Percentiles rank a stretch among this genome's conserved stretches.
phyloP scores from a whole-genome alignment of 2,888 invertebrate species.

The Vesta saturnalis region DNA sequence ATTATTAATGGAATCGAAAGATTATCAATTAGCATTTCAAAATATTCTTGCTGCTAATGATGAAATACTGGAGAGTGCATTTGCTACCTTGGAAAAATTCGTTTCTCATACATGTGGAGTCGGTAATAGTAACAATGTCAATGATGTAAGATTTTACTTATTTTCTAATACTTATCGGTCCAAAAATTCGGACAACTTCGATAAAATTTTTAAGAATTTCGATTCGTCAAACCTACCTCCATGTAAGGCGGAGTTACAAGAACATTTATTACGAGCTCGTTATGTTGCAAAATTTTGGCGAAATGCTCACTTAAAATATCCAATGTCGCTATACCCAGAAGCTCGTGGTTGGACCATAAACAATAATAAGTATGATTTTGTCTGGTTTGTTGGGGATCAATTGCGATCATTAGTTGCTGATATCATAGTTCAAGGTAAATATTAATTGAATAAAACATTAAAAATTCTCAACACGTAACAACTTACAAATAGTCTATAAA shows the following conservation, averaged over 20 bases:
- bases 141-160: too few species aligned
- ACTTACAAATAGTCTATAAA: too few species aligned
- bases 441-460: too few species aligned
- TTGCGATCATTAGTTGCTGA: too few species aligned
- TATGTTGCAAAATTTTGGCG: not conserved
- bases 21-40: slow-evolving; percentile 39
- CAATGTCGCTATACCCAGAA: not conserved
- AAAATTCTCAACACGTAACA: too few species aligned
- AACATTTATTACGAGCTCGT: not conserved
- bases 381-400: too few species aligned
- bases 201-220: slow-evolving; percentile 30
- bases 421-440: too few species aligned
- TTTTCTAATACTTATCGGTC: too few species aligned
- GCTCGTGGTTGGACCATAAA: slow-evolving; percentile 5
- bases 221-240: slow-evolving; percentile 36
- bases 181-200: too few species aligned
- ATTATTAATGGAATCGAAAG: slow-evolving; percentile 34
- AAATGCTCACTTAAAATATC: slow-evolving; percentile 11
- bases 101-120: slow-evolving; percentile 39
- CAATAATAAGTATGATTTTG: too few species aligned
- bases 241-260: slow-evolving; percentile 44
- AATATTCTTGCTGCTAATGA: slow-evolving; percentile 28
- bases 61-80: not conserved
- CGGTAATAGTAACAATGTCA: too few species aligned
- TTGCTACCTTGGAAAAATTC: slow-evolving; percentile 29